Evolutionary conservation across 2,888 invertebrate genomes (phyloP).

Genomic region (Lasioglossum pauxillum): DNA sequence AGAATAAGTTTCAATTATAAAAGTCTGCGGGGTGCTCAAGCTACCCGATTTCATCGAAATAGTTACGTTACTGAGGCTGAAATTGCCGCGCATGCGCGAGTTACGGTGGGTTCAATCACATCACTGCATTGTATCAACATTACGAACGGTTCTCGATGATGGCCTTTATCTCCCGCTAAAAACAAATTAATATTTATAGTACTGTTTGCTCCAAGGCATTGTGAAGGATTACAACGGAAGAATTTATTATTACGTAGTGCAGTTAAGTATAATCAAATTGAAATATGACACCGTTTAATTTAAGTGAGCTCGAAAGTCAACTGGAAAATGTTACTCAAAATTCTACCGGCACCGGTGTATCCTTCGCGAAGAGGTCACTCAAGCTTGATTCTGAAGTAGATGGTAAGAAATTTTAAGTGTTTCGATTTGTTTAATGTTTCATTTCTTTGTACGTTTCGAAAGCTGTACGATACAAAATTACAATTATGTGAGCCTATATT

Average conservation of each 20-base stretch:
- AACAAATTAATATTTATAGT: slow-evolving; percentile 16
- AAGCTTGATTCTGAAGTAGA: slow-evolving; percentile 92
- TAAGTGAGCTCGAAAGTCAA: slow-evolving; percentile 85
- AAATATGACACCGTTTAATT: slow-evolving; percentile 86
- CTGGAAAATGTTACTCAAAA: slow-evolving; percentile 73
- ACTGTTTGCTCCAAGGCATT: background rate
- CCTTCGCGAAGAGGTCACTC: slow-evolving; percentile 92
- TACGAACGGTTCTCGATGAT: slow-evolving; percentile 11
- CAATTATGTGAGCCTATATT: background rate
- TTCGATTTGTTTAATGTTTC: background rate
- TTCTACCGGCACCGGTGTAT: slow-evolving; percentile 87
- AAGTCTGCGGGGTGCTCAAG: no score
- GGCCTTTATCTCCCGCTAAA: background rate
- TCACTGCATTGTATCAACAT: slow-evolving; percentile 17
- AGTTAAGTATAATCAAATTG: background rate
- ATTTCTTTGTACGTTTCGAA: background rate
- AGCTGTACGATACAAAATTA: background rate
- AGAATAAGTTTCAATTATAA: no score
- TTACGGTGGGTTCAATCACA: no score
- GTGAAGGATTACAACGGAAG: background rate
- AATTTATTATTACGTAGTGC: background rate
- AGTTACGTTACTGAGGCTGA: no score
- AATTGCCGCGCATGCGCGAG: no score
- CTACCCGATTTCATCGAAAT: no score
- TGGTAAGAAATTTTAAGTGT: slow-evolving; percentile 86